Base-by-base conservation (phyloP, 2,113 vertebrate genomes). In the Carlito syrichta region DNA sequence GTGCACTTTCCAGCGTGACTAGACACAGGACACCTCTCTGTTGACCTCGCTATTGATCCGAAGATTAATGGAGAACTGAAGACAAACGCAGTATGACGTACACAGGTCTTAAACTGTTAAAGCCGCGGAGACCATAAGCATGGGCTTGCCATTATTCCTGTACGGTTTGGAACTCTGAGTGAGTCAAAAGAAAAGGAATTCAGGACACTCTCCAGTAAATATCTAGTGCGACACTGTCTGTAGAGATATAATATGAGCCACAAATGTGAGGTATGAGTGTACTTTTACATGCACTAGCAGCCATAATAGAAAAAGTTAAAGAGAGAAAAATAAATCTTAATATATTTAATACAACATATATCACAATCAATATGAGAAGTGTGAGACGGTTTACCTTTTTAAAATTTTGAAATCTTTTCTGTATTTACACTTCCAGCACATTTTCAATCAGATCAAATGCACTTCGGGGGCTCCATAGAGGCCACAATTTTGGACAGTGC, bases 31-130 rank as follows among this genome's bases (percentile, higher is more conserved):
- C 99, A 81, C 99, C 99, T 97, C 98, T 99, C 89, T 99, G 99
- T n/a, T 95, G 99, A 99, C 97, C 98, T 99, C 96, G 99, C 98
- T 98, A 99, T 99, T 98, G 99, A 99, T 98, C 99, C 99, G 98
- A 99, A 99, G 98, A 99, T 99, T 98, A 99, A 99, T 91, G 98
- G 98, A 98, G 99, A 99, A 93, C 97, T 32, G 99, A 99, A 98
- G 99, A 99, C 76, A 99, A 99, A 98, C 99, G 99, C 98, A 99
- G 99, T 98, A 99, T 98, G 99, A 99, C 99, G 99, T 99, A 99
- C 99, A 99, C 98, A 99, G 99, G 99, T 99, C 99, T 99, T 99
- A 99, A 48, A 99, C 99, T 98, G 99, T 99, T 98, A 99, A 99
- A 99, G 99, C 99, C 99, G 99, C 99, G 99, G 99, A 99, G 98